Evolutionary conservation across 1,140 invertebrate genomes (phyloP).

Genomic region (Neodiprion lecontei): DNA sequence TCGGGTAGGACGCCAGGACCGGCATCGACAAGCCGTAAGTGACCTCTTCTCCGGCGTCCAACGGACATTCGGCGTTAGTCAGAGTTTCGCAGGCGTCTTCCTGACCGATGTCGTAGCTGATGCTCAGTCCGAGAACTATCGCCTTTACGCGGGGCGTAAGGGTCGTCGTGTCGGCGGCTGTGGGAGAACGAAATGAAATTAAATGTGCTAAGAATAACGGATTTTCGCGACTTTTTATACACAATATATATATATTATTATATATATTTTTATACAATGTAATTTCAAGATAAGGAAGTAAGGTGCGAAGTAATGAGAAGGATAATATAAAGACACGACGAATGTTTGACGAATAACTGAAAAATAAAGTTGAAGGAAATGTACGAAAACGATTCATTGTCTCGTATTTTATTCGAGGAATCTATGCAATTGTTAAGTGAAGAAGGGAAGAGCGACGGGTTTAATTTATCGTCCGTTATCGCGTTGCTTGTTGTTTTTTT

Average conservation of each 20-base stretch:
- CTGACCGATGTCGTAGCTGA: slow-evolving; percentile 34
- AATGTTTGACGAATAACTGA: neutral
- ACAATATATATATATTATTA: too few species aligned
- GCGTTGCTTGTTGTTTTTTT: neutral
- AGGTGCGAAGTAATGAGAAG: too few species aligned
- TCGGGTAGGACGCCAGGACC: slow-evolving; percentile 34
- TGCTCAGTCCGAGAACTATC: neutral
- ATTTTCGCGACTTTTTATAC: too few species aligned
- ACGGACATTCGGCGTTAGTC: slow-evolving; percentile 39
- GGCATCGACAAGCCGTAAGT: slow-evolving; percentile 45
- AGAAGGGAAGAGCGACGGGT: too few species aligned
- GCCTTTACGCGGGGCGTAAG: slow-evolving; percentile 37
- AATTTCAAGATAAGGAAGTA: too few species aligned
- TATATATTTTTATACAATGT: too few species aligned
- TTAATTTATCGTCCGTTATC: neutral
- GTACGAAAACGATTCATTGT: neutral
- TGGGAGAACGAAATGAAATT: slow-evolving; percentile 26
- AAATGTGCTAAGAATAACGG: too few species aligned
- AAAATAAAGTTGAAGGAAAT: too few species aligned
- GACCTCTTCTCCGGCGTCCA: slow-evolving; percentile 37
- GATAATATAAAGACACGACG: neutral
- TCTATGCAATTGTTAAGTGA: too few species aligned
- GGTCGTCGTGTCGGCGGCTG: slow-evolving; percentile 30
- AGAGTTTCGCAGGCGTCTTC: slow-evolving; percentile 42
- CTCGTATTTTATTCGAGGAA: neutral